Conservation (phyloP, 2,888 invertebrate species). For the Drosophila pseudotakahashii region DNA sequence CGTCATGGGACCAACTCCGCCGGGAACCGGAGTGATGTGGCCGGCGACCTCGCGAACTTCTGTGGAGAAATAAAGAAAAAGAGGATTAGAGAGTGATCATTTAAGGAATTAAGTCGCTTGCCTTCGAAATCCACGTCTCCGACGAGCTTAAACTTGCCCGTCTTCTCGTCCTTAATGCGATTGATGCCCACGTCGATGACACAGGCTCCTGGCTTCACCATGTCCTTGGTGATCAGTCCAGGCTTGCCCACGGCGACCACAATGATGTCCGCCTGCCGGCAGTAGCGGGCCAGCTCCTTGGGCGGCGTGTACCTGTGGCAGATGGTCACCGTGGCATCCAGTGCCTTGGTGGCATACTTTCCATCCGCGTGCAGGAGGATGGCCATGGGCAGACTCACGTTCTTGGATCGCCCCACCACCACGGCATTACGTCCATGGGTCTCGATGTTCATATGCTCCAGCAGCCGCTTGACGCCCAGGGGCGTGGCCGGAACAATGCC, state of each 20-base stretch:
- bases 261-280: constrained; percentile 85
- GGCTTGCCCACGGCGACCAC: constrained; percentile 87
- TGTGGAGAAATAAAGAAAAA: constrained; percentile 83
- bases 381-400: constrained; percentile 95
- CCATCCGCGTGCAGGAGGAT: constrained; percentile 92
- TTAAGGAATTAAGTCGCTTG: constrained; percentile 73
- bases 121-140: constrained; percentile 96
- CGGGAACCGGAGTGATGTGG: constrained; percentile 94
- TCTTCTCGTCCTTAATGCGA: constrained; percentile 87
- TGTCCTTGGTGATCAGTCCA: constrained; percentile 90
- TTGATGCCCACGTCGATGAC: constrained; percentile 96
- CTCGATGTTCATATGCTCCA: constrained; percentile 87
- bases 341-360: constrained; percentile 88
- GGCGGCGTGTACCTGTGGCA: constrained; percentile 95
- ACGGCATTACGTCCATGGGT: constrained; percentile 95
- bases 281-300: constrained; percentile 89
- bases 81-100: not conserved
- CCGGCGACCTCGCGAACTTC: constrained; percentile 91
- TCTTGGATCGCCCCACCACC: constrained; percentile 95
- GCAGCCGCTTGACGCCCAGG: constrained; percentile 86
- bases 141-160: constrained; percentile 90
- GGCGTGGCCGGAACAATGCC: constrained; percentile 92
- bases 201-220: constrained; percentile 95
- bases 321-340: constrained; percentile 95
- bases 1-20: constrained; percentile 97